A percentile compares a stretch with the other conserved stretches of the same genome.
phyloP scores from a whole-genome alignment of 1,140 invertebrate genomes.

The Halictus rubicundus region DNA sequence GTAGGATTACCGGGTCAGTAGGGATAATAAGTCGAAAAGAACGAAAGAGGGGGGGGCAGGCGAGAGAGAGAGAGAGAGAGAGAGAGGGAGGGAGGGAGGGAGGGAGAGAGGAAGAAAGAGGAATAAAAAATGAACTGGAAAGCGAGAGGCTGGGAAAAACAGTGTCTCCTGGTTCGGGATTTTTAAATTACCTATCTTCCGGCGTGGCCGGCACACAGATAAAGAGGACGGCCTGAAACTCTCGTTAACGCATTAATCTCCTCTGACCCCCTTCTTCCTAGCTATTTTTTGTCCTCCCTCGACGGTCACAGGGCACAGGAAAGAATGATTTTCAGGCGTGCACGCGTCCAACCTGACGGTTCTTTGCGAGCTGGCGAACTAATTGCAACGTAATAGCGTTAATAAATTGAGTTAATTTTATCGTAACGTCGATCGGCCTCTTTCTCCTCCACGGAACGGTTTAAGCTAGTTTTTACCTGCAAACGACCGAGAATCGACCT shows the following conservation, averaged over 20 bases:
- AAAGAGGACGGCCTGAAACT: slow-evolving; percentile 37
- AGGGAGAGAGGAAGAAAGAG: not conserved
- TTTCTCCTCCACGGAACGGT: not conserved
- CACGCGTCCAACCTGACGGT: not conserved
- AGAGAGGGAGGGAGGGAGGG: not conserved
- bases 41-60: no score
- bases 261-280: not conserved
- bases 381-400: slow-evolving; percentile 15
- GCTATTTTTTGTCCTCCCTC: slow-evolving; percentile 12
- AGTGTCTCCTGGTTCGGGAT: slow-evolving; percentile 22
- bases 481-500: no score
- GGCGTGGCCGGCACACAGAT: slow-evolving; percentile 5
- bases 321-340: slow-evolving; percentile 13
- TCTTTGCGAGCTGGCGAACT: not conserved
- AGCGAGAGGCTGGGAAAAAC: slow-evolving; percentile 5
- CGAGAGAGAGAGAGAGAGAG: no score
- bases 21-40: slow-evolving; percentile 23
- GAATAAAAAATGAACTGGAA: slow-evolving; percentile 22
- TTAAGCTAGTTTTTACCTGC: no score
- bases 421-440: not conserved
- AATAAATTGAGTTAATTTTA: not conserved
- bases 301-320: no score
- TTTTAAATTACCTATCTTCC: slow-evolving; percentile 50
- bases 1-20: slow-evolving; percentile 1
- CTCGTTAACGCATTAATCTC: slow-evolving; percentile 57